Evolutionary conservation across 2,113 vertebrate species (phyloP).

Genomic region (Aptenodytes forsteri): DNA sequence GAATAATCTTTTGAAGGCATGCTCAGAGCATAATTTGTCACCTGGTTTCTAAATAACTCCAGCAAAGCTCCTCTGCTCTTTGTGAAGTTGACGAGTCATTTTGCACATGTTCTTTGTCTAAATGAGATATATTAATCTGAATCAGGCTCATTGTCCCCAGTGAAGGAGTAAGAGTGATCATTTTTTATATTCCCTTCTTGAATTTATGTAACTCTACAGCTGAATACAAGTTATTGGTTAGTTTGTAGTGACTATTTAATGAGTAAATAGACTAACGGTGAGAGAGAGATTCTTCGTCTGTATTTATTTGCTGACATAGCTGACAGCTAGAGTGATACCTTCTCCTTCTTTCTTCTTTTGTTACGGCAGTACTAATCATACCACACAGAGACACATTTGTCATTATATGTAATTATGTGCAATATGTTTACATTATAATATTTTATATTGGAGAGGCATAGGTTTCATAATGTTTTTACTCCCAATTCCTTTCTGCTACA

Average conservation of each 20-base stretch:
- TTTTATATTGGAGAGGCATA: constrained; percentile 5
- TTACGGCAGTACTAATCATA: constrained; percentile 32
- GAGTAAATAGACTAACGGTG: background rate
- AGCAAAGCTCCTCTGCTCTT: background rate
- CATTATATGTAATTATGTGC: constrained; percentile 57
- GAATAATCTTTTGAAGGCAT: background rate
- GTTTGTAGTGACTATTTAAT: background rate
- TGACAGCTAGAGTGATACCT: constrained; percentile 39
- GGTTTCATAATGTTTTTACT: constrained; percentile 44
- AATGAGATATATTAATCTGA: background rate
- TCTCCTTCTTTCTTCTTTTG: constrained; percentile 35
- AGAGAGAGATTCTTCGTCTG: background rate
- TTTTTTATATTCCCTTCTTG: background rate
- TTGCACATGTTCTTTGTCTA: background rate
- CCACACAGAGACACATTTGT: constrained; percentile 16
- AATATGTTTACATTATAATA: constrained; percentile 59
- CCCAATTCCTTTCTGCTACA: background rate
- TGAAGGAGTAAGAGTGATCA: background rate
- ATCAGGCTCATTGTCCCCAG: background rate
- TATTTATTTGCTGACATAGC: constrained; percentile 36
- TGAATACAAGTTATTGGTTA: background rate
- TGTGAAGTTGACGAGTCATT: background rate
- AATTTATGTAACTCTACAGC: background rate
- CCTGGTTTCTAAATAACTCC: background rate
- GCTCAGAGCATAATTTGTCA: background rate